phyloP scores from a whole-genome alignment of 2,888 invertebrate species.

The Oscheius myriophilus region DNA sequence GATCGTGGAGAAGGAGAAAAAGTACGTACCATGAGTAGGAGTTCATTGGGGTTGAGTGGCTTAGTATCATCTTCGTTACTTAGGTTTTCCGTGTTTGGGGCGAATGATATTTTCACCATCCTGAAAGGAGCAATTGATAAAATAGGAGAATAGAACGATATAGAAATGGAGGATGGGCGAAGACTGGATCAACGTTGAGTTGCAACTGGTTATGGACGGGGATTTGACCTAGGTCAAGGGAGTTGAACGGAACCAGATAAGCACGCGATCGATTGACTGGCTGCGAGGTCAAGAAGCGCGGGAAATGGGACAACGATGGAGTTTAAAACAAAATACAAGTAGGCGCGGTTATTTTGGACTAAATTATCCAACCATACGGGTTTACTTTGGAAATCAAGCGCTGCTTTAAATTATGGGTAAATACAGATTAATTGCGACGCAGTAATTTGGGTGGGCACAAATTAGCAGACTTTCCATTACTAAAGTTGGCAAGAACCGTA shows the following conservation, averaged over 20 bases:
- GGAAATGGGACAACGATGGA: slow-evolving; percentile 23
- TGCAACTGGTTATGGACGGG: not conserved
- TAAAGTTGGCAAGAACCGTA: no score
- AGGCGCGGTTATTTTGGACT: no score
- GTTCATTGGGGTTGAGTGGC: not conserved
- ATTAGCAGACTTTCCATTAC: no score
- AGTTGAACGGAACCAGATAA: not conserved
- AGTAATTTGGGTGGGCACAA: no score
- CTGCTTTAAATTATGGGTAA: no score
- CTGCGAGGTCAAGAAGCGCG: slow-evolving; percentile 28
- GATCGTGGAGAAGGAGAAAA: slow-evolving; percentile 32
- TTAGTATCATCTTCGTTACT: not conserved
- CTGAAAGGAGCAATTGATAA: not conserved
- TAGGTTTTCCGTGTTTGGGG: not conserved
- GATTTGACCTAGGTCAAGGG: not conserved
- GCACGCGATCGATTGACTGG: slow-evolving; percentile 7
- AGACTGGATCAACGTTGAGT: no score
- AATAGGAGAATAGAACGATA: not conserved
- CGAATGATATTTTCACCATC: not conserved
- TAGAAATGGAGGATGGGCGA: not conserved
- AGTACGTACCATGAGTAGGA: slow-evolving; percentile 4
- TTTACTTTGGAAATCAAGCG: no score
- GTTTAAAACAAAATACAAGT: no score
- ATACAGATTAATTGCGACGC: no score
- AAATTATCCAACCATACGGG: no score